Conservation (phyloP, 2,888 invertebrate species). For the Mesorhabditis sp. region DNA sequence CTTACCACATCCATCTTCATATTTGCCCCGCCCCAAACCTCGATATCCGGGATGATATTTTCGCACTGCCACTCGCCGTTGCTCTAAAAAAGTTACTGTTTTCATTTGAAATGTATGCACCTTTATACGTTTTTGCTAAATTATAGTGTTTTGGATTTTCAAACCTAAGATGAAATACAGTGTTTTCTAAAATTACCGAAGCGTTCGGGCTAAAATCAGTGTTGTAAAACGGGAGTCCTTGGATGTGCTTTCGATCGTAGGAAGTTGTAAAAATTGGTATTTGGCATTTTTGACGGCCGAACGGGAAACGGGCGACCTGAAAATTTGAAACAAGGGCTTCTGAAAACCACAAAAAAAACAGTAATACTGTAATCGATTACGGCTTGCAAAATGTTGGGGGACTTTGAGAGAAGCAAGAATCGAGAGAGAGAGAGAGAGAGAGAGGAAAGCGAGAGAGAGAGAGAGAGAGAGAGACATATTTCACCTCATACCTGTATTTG, state of each 20-base stretch:
- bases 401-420: no score
- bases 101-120: no score
- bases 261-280: neutral
- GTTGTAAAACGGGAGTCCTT: neutral
- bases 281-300: neutral
- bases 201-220: neutral
- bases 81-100: neutral
- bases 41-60: neutral
- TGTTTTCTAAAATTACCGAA: neutral
- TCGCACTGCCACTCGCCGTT: neutral
- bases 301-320: neutral
- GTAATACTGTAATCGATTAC: no score
- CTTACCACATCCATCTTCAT: neutral
- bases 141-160: no score
- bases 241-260: neutral
- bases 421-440: no score
- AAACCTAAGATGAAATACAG: no score
- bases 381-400: no score
- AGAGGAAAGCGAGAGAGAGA: no score
- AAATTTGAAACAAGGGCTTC: no score
- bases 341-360: no score
- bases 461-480: no score
- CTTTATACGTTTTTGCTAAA: no score
- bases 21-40: neutral
- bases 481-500: neutral